Evolutionary conservation across 2,113 vertebrate genomes (phyloP), one percentile per base, ranked within the genome.

Genomic region (Esox niger): DNA sequence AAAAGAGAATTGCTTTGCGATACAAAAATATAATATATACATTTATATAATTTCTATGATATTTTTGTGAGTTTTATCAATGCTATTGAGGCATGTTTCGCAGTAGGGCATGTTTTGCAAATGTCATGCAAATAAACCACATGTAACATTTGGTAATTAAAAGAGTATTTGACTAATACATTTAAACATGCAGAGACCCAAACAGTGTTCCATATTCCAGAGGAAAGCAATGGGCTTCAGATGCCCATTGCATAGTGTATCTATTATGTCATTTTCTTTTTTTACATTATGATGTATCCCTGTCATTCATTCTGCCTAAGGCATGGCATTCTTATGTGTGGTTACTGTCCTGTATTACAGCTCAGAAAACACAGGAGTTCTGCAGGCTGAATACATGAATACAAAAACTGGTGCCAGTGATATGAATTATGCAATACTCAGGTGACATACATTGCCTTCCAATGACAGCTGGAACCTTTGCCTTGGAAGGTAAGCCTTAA

Each of bases 401-500:
- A 80, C 71, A 73, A 56, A 66, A 76, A 79, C 65, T 63, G 65
- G 75, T 79, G 62, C 30, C 74, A 15, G 46, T 68, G 8, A 57
- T 66, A 83, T 87, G 82, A 80, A 87, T 86, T 79, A 86, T 89
- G 82, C 76, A 87, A 55, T 66, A 77, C 66, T 72, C 74, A 57
- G 71, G 69, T 65, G 75, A 66, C 73, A 81, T 46, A 69, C 62
- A 46, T 79, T 78, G 33, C 70, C 55, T 64, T 38, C 79, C 62
- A 74, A 70, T 76, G 69, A 84, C 74, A 77, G 76, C 13, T 15
- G 3, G 38, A 43, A 33, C n/a, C 21, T 65, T 75, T 82, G 59
- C 65, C 25, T 20, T 6, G 27, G 25, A 35, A 21, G 30, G 77
- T 78, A 64, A 74, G 68, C 54, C 75, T 43, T 13, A 70, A 79